phyloP scores from a whole-genome alignment of 2,113 vertebrate species.

The Leptosomus discolor region DNA sequence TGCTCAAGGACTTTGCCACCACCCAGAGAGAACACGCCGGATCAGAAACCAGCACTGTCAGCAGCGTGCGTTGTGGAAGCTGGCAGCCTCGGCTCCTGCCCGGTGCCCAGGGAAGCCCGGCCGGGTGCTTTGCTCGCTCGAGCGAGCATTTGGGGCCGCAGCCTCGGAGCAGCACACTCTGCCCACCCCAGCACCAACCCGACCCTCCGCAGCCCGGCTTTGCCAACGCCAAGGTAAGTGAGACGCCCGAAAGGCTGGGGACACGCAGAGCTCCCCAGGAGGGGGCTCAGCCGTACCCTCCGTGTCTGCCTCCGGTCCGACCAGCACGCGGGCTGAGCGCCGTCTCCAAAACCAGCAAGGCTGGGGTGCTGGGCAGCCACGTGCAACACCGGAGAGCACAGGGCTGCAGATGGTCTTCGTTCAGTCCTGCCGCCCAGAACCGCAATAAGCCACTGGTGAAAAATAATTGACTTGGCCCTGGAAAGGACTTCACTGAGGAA shows the following conservation, averaged over 20 bases:
- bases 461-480: background rate
- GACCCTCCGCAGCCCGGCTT: background rate
- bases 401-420: background rate
- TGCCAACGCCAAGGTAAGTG: fast-evolving
- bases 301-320: fast-evolving
- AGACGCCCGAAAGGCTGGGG: background rate
- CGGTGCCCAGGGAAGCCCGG: background rate
- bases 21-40: fast-evolving
- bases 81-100: background rate
- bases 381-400: background rate
- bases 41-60: fast-evolving
- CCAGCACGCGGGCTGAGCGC: background rate
- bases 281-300: background rate
- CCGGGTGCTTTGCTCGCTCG: background rate
- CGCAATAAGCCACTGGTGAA: background rate
- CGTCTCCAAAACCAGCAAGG: background rate
- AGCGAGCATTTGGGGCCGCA: background rate
- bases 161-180: background rate
- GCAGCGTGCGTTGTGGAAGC: fast-evolving
- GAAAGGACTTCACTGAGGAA: too few relatives aligned
- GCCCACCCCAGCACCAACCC: background rate
- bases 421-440: background rate
- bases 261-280: fast-evolving
- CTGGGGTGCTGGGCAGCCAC: background rate
- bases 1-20: background rate